Evolutionary conservation across 2,113 vertebrate genomes (phyloP).

Genomic region (Phaethon lepturus): DNA sequence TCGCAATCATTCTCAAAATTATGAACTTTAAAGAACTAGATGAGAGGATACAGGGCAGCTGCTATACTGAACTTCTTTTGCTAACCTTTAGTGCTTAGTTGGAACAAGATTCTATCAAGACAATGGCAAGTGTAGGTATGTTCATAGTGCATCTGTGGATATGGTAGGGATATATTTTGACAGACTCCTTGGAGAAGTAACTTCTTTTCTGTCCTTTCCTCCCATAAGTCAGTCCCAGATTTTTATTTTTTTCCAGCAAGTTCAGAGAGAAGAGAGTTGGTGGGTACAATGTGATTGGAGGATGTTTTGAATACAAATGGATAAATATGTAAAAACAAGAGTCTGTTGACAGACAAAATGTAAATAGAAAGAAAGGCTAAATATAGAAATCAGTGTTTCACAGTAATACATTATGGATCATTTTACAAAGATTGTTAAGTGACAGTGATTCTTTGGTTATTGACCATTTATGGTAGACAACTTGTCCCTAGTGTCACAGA

Average conservation of each 20-base stretch:
- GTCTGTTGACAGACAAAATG: neutral
- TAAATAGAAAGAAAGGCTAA: neutral
- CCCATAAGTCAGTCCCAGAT: too few relatives aligned
- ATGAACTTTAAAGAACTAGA: neutral
- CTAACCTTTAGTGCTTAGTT: neutral
- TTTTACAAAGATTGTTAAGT: neutral
- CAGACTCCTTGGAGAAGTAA: neutral
- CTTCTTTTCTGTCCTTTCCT: neutral
- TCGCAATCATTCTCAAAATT: neutral
- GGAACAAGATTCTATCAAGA: neutral
- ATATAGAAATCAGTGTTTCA: neutral
- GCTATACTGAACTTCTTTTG: neutral
- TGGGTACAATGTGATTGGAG: neutral
- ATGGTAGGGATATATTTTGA: neutral
- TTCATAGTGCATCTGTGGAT: neutral
- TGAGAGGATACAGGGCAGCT: neutral
- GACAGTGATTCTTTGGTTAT: neutral
- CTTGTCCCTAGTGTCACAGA: neutral
- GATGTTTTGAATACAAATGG: neutral
- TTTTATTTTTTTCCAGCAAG: neutral
- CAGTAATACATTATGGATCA: neutral
- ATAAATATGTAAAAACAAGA: neutral
- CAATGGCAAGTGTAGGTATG: neutral
- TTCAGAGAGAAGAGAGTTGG: neutral
- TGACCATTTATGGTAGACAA: fast-evolving